Conservation (phyloP, 2,113 vertebrate species). For the Gopherus evgoodei region DNA sequence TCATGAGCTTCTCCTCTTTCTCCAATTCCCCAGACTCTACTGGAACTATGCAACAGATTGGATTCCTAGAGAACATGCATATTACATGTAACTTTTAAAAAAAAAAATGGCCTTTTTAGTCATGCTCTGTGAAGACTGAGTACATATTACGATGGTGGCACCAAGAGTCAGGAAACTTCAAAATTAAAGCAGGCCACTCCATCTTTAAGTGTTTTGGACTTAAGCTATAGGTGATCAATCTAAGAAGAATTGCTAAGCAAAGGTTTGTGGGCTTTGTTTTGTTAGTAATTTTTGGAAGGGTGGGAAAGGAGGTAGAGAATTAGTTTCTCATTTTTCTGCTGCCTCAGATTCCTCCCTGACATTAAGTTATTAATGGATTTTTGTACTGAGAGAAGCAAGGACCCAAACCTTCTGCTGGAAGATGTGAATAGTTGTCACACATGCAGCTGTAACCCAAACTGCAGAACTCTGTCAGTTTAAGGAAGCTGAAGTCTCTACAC, state of each 20-base stretch:
- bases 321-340: neutral
- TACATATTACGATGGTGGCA: neutral
- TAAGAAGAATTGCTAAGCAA: neutral
- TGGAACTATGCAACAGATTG: constrained; percentile 75
- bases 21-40: constrained; percentile 82
- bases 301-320: neutral
- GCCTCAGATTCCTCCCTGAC: neutral
- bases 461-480: neutral
- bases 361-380: neutral
- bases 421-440: neutral
- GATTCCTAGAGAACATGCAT: constrained; percentile 76
- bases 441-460: neutral
- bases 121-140: neutral
- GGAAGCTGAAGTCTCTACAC: neutral
- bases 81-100: neutral
- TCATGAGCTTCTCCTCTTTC: constrained; percentile 80
- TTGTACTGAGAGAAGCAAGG: neutral
- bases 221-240: neutral
- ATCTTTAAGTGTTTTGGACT: neutral
- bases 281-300: neutral
- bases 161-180: neutral
- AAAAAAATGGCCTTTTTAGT: neutral
- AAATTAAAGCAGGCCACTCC: neutral
- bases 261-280: neutral
- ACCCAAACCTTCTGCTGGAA: neutral